A percentile compares a stretch with the other conserved stretches of the same genome.
These are phyloP conservation scores for Oryzias dopingdopingensis DNA, from an alignment of 2,797 vertebrate species.

Conservation along the genomic window DNA sequence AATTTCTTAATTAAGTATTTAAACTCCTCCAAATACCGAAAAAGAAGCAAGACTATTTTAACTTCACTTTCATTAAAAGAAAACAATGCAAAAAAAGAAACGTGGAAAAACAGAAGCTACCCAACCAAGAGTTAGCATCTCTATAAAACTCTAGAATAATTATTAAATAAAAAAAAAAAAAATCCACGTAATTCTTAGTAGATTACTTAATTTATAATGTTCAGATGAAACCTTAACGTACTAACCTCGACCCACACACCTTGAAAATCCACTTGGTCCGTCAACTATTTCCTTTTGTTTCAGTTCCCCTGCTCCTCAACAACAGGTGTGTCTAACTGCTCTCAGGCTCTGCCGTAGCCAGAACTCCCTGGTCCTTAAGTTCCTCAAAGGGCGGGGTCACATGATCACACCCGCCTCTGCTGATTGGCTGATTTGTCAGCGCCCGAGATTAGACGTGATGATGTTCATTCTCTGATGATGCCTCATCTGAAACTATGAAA, in stretches of 20 bases:
- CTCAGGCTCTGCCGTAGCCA: neutral
- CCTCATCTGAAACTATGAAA: constrained; percentile 32
- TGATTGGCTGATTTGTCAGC: constrained; percentile 44
- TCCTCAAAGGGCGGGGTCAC: neutral
- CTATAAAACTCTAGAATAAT: neutral
- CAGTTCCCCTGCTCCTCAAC: constrained; percentile 1
- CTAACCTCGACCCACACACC: neutral
- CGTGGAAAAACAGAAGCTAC: too few relatives aligned
- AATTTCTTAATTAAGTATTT: neutral
- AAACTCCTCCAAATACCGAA: too few relatives aligned
- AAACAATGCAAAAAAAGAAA: neutral
- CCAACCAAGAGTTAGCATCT: neutral
- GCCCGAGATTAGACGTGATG: neutral
- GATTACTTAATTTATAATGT: too few relatives aligned
- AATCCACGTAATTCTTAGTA: too few relatives aligned
- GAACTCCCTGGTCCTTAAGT: neutral
- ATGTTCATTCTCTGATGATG: constrained; percentile 4
- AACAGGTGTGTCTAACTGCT: constrained; percentile 4
- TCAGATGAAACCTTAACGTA: too few relatives aligned
- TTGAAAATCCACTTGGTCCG: neutral
- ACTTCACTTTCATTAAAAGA: neutral
- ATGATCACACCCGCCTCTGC: neutral
- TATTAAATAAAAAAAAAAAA: neutral
- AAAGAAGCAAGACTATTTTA: neutral
- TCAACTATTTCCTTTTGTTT: neutral